Percentiles rank a stretch among this genome's conserved stretches.
phyloP scores from a whole-genome alignment of 2,797 vertebrate genomes.

The Nyctibius grandis region DNA sequence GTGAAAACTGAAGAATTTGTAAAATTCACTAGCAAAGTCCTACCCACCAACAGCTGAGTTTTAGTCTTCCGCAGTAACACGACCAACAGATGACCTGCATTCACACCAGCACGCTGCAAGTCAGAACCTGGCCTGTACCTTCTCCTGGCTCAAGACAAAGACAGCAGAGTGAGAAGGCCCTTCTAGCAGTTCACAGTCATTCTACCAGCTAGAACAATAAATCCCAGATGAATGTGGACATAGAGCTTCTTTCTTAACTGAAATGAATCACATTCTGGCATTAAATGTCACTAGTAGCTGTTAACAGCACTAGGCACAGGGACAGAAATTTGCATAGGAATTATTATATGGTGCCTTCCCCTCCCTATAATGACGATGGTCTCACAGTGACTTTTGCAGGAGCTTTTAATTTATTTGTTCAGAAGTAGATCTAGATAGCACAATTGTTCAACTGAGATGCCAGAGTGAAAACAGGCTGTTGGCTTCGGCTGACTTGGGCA shows the following conservation, averaged over 20 bases:
- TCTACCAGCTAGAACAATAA: neutral
- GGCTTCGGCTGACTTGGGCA: conserved; percentile 3
- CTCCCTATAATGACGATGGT: conserved; percentile 37
- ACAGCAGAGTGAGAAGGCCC: neutral
- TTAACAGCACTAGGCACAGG: conserved; percentile 38
- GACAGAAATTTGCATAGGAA: conserved; percentile 66
- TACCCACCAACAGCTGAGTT: neutral
- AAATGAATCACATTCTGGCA: conserved; percentile 40
- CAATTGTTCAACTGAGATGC: conserved; percentile 31
- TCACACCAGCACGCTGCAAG: too few relatives aligned
- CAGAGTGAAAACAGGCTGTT: conserved; percentile 20
- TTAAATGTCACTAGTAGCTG: conserved; percentile 43
- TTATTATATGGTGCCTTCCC: conserved; percentile 37
- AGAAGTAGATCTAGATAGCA: conserved; percentile 9
- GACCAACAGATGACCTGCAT: neutral
- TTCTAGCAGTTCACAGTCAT: neutral
- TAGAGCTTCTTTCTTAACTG: conserved; percentile 13
- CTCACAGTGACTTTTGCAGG: conserved; percentile 41
- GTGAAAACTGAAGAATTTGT: neutral
- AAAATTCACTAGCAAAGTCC: neutral
- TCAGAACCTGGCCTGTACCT: neutral
- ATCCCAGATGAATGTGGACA: neutral
- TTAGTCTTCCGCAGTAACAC: neutral
- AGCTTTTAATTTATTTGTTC: conserved; percentile 63
- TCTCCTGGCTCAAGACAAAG: neutral